Percentiles rank a stretch among this genome's conserved stretches.
Conservation (phyloP, 2,888 invertebrate species). For the Tiliacea citrago region DNA sequence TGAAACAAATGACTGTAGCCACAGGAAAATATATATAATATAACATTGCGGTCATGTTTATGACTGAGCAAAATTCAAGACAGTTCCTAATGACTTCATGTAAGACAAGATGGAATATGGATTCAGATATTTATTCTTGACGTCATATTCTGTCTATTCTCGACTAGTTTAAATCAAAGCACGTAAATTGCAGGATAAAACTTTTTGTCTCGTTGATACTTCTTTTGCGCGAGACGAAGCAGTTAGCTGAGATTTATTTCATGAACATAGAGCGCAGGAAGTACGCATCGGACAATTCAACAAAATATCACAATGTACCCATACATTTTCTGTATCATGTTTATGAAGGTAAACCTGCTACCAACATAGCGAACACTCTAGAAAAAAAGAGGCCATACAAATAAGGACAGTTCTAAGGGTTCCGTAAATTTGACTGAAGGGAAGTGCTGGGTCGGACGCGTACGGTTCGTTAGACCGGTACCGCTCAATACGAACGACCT, state of each 20-base stretch:
- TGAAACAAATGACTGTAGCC: conserved; percentile 18
- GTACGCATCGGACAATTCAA: conserved; percentile 66
- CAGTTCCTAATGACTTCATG: conserved; percentile 4
- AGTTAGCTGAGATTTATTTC: conserved; percentile 26
- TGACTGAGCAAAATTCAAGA: conserved; percentile 12
- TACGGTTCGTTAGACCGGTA: conserved; percentile 75
- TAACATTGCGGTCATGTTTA: conserved; percentile 30
- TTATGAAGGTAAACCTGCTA: conserved; percentile 10
- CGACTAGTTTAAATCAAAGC: background rate
- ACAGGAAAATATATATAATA: conserved; percentile 19
- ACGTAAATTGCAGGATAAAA: conserved; percentile 5
- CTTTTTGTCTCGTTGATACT: conserved; percentile 9
- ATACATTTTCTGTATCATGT: background rate
- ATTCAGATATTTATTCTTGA: conserved; percentile 15
- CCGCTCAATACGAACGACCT: conserved; percentile 85
- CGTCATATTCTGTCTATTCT: background rate
- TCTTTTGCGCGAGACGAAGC: conserved; percentile 19
- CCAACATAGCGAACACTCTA: conserved; percentile 9
- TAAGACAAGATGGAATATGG: conserved; percentile 6
- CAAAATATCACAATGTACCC: conserved; percentile 67
- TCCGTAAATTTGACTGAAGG: conserved; percentile 60
- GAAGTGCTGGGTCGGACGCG: conserved; percentile 65
- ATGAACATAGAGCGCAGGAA: conserved; percentile 29
- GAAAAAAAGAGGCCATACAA: conserved; percentile 36
- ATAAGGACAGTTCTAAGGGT: conserved; percentile 45